Evolutionary conservation across 2,113 vertebrate species (phyloP), one percentile per base, ranked within the genome.

Genomic region (Saguinus midas): DNA sequence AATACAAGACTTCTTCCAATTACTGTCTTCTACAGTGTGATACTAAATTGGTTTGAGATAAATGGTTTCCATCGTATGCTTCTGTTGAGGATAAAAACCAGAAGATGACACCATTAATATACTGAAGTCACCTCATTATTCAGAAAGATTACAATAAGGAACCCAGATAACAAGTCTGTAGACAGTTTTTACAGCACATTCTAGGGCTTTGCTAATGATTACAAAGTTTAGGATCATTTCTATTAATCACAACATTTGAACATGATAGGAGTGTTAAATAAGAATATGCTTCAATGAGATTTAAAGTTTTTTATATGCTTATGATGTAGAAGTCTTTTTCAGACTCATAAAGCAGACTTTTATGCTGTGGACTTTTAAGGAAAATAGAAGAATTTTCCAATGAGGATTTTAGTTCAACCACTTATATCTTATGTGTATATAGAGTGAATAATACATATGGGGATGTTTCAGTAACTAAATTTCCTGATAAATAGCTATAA

Each of bases 71-170:
- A 96, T 98, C 97, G 94, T 92, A 95, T 76, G 90, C 90, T 61
- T 97, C 96, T 97, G 96, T 92, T 97, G 66, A 97, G 95, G 90
- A 98, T 95, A 97, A 97, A 97, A 96, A 92, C 92, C 90, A 98
- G 95, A 96, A 98, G 97, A 97, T 98, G 97, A 97, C 95, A 97
- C 95, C 79, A 97, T 97, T 98, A 96, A 97, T 97, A 97, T 85
- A 87, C 80, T 79, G 37, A 95, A 90, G 40, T 97, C 13, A 10
- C 79, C 93, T 97, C 97, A 95, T 98, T 97, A 97, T 97, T 97
- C 92, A 97, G 90, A 40, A 95, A 97, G 96, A 97, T 98, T 97
- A 98, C 90, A 97, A 96, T 96, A 96, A 97, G 92, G 96, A 90
- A 86, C 6, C 43, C 45, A 95, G 95, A 92, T 96, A 96, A 95